Conservation (phyloP, 2,797 vertebrate genomes). For the Halcyon smyrnensis region DNA sequence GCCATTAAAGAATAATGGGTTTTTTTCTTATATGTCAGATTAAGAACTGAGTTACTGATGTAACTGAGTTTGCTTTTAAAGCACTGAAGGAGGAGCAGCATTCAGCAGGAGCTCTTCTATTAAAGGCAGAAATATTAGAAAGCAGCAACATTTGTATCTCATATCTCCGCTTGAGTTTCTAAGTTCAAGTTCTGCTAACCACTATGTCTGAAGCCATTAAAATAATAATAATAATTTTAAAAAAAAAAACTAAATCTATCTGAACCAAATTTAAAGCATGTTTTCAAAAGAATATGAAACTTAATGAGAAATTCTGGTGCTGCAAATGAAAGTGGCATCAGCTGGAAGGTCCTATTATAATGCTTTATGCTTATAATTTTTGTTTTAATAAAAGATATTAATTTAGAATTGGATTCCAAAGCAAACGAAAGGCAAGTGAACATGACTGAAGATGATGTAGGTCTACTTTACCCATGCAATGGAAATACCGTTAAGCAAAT, state of each 20-base stretch:
- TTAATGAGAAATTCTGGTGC: background rate
- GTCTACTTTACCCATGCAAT: background rate
- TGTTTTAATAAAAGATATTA: background rate
- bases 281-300: background rate
- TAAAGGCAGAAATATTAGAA: background rate
- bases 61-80: background rate
- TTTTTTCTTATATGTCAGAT: background rate
- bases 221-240: background rate
- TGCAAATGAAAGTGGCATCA: background rate
- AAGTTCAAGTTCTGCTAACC: background rate
- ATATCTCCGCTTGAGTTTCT: background rate
- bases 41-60: background rate
- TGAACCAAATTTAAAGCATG: background rate
- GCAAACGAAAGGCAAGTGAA: background rate
- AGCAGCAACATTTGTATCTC: background rate
- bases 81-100: background rate
- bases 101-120: background rate
- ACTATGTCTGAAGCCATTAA: background rate
- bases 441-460: background rate
- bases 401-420: conserved; percentile 1
- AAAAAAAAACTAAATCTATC: background rate
- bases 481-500: background rate
- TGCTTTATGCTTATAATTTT: background rate
- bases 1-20: background rate
- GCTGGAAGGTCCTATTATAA: background rate